These are phyloP conservation scores for Onchidella celtica DNA, from an alignment of 2,888 invertebrate species.

Conservation along the genomic window DNA sequence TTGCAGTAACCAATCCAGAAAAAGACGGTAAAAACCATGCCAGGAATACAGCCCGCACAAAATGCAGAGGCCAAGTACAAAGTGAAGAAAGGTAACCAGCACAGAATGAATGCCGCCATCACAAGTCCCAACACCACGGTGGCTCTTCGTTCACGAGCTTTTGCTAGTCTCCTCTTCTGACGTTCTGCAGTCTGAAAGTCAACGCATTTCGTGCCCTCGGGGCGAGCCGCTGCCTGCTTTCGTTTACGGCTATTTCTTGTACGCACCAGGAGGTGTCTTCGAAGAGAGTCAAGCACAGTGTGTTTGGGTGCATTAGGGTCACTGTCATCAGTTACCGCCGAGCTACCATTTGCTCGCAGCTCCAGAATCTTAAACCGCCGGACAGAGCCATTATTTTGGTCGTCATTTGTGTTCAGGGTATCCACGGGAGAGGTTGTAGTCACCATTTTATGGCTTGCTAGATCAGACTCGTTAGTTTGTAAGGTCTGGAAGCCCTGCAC, in stretches of 20 bases:
- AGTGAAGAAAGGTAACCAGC: constrained; percentile 98
- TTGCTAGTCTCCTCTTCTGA: constrained; percentile 94
- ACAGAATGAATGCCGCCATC: constrained; percentile 98
- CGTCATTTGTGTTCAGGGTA: constrained; percentile 18
- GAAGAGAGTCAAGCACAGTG: constrained; percentile 43
- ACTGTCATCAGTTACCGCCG: constrained; percentile 19
- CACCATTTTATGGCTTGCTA: not conserved
- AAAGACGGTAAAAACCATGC: constrained; percentile 88
- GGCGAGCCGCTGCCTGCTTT: constrained; percentile 15
- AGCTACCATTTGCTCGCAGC: constrained; percentile 54
- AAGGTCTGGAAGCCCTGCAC: not conserved
- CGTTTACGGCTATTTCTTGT: constrained; percentile 38
- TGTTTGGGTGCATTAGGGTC: constrained; percentile 1
- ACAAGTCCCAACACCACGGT: constrained; percentile 97
- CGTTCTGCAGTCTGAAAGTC: constrained; percentile 56
- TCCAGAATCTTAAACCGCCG: constrained; percentile 56
- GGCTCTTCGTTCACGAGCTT: constrained; percentile 97
- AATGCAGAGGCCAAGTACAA: constrained; percentile 80
- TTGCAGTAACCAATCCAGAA: constrained; percentile 99
- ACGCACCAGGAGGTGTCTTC: constrained; percentile 41
- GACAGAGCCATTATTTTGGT: constrained; percentile 53
- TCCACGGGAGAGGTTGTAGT: constrained; percentile 1
- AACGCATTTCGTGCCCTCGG: constrained; percentile 20
- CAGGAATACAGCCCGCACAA: constrained; percentile 73
- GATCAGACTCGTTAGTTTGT: constrained; percentile 4